Evolutionary conservation across 2,797 vertebrate species (phyloP), one percentile per base, ranked within the genome.

Genomic region (Molossus molossus): DNA sequence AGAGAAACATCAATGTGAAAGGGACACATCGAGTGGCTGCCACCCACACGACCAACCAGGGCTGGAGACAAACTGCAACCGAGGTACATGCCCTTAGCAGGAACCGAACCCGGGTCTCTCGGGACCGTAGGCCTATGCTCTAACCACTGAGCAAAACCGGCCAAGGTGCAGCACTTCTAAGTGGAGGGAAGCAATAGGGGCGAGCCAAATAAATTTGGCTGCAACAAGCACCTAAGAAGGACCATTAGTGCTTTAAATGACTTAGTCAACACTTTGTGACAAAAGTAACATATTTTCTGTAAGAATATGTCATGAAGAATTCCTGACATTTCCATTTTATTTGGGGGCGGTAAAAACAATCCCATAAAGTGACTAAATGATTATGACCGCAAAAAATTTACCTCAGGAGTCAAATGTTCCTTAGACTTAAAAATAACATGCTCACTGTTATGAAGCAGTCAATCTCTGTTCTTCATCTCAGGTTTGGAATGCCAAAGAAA

Each of bases 131-230:
- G 33, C 33, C 33, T 33, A 33, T 33, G 33, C 33, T 33, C 33
- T 33, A 33, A 33, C 33, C 33, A 33, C 33, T 33, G 33, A 33
- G 33, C 33, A 33, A 33, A 33, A 33, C 33, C 33, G 33, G 33
- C 33, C 33, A 33, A 3, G 33, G 33, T 82, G 57, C 33, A 95
- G 85, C 64, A 79, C 62, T 97, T 94, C 21, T 90, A 96, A 92
- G 73, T 97, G 53, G 87, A 95, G 77, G 57, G 89, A 87, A 94
- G 70, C 70, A 37, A 1, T 45, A 13, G 53, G 83, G 53, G 94
- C 90, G 82, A 95, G 88, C 83, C 79, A 96, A 96, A 85, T 85
- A 70, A 96, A 84, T 77, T 23, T 94, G 83, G 93, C 76, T 58
- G 77, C 83, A 80, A 91, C 18, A 62, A 97, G 90, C 67, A 90